Evolutionary conservation across 2,888 invertebrate genomes (phyloP), one percentile per base, ranked within the genome.

Genomic region (Rotaria sp.): DNA sequence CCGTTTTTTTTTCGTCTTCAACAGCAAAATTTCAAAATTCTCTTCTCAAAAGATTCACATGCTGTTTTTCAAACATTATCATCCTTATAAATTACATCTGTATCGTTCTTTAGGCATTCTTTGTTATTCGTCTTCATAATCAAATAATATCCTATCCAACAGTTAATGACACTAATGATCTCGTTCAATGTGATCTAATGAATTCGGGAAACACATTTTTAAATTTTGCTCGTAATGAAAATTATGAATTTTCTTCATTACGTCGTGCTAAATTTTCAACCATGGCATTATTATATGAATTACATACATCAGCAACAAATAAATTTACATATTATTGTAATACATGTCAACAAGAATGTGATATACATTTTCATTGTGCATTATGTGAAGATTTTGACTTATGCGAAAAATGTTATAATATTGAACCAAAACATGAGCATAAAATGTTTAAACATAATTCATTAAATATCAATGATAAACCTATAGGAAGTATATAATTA

Each of bases 281-380:
- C 8, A 94, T 99, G 92, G 96, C 96, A 88, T 95, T 99, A 95
- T 92, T 98, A 88, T 97, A 97, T 92, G 98, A 99, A 92, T 93
- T n/a, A n/a, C n/a, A n/a, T n/a, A n/a, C n/a, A n/a, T n/a, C n/a
- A n/a, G n/a, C n/a, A n/a, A n/a, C n/a, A n/a, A n/a, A n/a, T n/a
- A n/a, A n/a, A n/a, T n/a, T n/a, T n/a, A n/a, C n/a, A 85, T 99
- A 98, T 93, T 97, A 96, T 45, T 99, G 99, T 93, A 99, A 99
- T 93, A 94, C 94, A 90, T 99, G 99, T 92, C 96, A 96, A 91
- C 94, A 94, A 88, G 95, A 96, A 89, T 96, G 97, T 87, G 97
- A 97, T 92, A 97, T 97, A 15, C 93, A 96, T 89, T 99, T 95
- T 92, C 99, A 99, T 92, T 99, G 99, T 93, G 89, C 89, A 84